Evolutionary conservation across 2,888 invertebrate genomes (phyloP).

Genomic region (Drosophila anomalata): DNA sequence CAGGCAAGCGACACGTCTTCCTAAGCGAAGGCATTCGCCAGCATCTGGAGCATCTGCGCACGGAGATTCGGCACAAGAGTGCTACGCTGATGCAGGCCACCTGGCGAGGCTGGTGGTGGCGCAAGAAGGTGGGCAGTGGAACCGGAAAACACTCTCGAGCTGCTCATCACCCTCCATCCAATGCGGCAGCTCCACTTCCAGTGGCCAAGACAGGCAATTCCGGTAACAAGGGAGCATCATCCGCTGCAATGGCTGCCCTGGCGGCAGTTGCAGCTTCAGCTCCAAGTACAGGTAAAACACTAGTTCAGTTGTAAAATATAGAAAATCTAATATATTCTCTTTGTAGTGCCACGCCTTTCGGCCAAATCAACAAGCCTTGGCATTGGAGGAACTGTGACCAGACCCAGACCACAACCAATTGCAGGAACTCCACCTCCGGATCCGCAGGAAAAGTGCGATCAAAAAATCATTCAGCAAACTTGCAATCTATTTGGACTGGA

Average conservation of each 20-base stretch:
- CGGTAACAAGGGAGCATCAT: constrained; percentile 65
- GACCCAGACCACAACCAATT: constrained; percentile 94
- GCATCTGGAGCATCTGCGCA: constrained; percentile 92
- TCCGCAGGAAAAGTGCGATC: constrained; percentile 93
- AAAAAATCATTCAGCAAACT: constrained; percentile 94
- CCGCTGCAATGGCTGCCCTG: constrained; percentile 52
- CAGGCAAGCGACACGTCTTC: constrained; percentile 96
- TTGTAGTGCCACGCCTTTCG: constrained; percentile 80
- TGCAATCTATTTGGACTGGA: constrained; percentile 95
- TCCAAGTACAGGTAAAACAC: constrained; percentile 74
- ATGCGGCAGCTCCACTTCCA: constrained; percentile 42
- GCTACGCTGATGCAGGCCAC: constrained; percentile 93
- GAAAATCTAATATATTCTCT: not conserved
- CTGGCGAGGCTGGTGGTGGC: constrained; percentile 92
- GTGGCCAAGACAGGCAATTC: constrained; percentile 42
- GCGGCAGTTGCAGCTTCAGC: constrained; percentile 64
- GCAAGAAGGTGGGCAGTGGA: constrained; percentile 87
- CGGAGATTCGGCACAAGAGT: constrained; percentile 90
- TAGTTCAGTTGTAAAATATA: not conserved
- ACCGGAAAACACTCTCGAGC: constrained; percentile 42
- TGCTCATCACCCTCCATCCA: not conserved
- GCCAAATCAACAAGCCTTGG: constrained; percentile 82
- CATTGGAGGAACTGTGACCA: constrained; percentile 84
- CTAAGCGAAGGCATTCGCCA: constrained; percentile 96
- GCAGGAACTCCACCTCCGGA: constrained; percentile 95